Evolutionary conservation across 2,113 vertebrate species (phyloP), one percentile per base, ranked within the genome.

Genomic region (Ptilonorhynchus violaceus): DNA sequence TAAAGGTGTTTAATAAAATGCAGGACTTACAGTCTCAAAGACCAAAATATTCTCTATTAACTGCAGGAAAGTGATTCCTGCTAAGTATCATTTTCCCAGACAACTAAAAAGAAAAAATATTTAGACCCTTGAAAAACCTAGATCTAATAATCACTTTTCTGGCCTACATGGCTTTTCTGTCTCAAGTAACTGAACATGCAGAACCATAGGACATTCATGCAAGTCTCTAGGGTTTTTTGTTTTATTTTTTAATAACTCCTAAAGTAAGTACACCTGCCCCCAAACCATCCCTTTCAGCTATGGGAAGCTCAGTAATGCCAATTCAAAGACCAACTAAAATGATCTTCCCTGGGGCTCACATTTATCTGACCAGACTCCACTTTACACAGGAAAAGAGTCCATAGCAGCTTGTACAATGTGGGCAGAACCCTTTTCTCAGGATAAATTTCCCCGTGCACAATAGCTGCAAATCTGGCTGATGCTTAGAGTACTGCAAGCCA

Each of bases 341-440:
- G 1, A 30, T 67, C 23, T 49, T 76, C 11, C 13, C 30, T 31
- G 33, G 6, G 4, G 11, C 19, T 94, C 0, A 0, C 8, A 24
- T 67, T 50, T 59, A 20, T 27, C 33, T 56, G 56, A 20, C 8
- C n/a, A 44, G 44, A 33, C 28, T 69, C 28, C 33, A 14, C 20
- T 11, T 53, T 31, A 49, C 8, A 23, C 2, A 5, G 15, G 33
- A 17, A 66, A 76, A 49, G 23, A 62, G 15, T 42, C 25, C 10
- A 14, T 24, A 70, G 10, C 25, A 49, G 4, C 37, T 41, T 25
- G 9, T n/a, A 59, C 42, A 58, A 33, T 1, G 2, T 52, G 55
- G 18, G 15, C 15, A 74, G 73, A 81, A 53, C 5, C 6, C 19
- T 41, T 60, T 60, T 22, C 46, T 73, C 15, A 49, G 37, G 59